phyloP scores from a whole-genome alignment of 2,113 vertebrate genomes.

The Camelus bactrianus region DNA sequence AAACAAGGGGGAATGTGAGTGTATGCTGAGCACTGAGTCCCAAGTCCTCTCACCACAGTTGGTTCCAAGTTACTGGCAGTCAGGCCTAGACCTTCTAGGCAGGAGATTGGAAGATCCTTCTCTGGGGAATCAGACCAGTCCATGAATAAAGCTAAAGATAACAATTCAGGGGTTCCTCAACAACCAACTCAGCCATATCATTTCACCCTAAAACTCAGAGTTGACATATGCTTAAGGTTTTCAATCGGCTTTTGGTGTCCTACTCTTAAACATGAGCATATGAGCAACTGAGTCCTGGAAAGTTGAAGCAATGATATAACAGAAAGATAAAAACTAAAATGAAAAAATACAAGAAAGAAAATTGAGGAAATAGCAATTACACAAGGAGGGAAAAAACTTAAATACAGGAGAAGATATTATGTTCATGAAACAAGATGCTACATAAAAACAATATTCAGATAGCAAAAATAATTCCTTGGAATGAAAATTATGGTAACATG shows the following conservation, averaged over 20 bases:
- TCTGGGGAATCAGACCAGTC: background rate
- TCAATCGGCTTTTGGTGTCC: background rate
- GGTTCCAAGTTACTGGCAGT: background rate
- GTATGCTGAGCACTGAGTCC: background rate
- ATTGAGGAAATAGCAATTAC: background rate
- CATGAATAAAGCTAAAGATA: background rate
- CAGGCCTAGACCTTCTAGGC: background rate
- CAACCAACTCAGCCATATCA: background rate
- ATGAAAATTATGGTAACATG: background rate
- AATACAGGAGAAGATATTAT: background rate
- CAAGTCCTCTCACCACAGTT: background rate
- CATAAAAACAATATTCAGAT: background rate
- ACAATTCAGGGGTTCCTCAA: background rate
- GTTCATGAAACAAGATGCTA: background rate
- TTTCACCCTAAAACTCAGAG: background rate
- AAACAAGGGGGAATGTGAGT: background rate
- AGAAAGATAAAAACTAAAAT: background rate
- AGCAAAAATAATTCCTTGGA: conserved; percentile 3
- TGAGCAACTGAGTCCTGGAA: background rate
- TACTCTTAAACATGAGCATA: conserved; percentile 11
- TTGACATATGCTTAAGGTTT: background rate
- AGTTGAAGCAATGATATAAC: background rate
- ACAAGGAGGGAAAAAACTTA: background rate
- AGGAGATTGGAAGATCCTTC: background rate
- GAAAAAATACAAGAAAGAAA: conserved; percentile 2